These are phyloP conservation scores for Pogonognathellus flavescens DNA, from an alignment of 1,140 invertebrate genomes.

Conservation along the genomic window DNA sequence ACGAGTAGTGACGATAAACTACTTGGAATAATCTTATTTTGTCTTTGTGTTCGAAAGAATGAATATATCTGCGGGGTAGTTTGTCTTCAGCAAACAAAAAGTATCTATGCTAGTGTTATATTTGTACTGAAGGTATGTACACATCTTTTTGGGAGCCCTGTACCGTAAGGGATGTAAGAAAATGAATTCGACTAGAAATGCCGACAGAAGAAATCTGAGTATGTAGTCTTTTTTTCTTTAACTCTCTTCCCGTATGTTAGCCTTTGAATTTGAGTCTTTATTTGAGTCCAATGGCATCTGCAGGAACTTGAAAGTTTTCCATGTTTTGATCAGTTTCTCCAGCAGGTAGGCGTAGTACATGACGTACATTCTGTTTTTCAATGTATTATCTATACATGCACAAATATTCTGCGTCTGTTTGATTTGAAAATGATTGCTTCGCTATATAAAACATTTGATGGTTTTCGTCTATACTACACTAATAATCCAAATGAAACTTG, in stretches of 20 bases:
- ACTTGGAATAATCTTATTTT: too few relatives aligned
- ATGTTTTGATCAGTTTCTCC: background rate
- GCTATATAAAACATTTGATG: too few relatives aligned
- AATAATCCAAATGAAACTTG: too few relatives aligned
- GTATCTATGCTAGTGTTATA: background rate
- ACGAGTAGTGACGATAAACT: too few relatives aligned
- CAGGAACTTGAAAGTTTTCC: background rate
- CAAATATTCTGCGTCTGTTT: background rate
- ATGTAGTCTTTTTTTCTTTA: slow-evolving; percentile 5
- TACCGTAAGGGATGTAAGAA: slow-evolving; percentile 34
- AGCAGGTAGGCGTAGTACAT: too few relatives aligned
- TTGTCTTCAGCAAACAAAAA: background rate
- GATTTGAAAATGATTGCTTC: too few relatives aligned
- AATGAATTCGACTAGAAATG: slow-evolving; percentile 22
- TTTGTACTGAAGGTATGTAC: background rate
- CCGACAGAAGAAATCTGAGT: slow-evolving; percentile 45
- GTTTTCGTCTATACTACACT: too few relatives aligned
- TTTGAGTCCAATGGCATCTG: background rate
- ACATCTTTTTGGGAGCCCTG: background rate
- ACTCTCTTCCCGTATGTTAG: background rate
- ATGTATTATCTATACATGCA: background rate
- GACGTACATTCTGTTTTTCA: background rate
- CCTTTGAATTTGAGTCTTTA: slow-evolving; percentile 2
- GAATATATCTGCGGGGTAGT: slow-evolving; percentile 23
- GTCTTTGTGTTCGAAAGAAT: too few relatives aligned